These are phyloP conservation scores for Rhincodon typus DNA, from an alignment of 2,797 vertebrate species.

Conservation along the genomic window DNA sequence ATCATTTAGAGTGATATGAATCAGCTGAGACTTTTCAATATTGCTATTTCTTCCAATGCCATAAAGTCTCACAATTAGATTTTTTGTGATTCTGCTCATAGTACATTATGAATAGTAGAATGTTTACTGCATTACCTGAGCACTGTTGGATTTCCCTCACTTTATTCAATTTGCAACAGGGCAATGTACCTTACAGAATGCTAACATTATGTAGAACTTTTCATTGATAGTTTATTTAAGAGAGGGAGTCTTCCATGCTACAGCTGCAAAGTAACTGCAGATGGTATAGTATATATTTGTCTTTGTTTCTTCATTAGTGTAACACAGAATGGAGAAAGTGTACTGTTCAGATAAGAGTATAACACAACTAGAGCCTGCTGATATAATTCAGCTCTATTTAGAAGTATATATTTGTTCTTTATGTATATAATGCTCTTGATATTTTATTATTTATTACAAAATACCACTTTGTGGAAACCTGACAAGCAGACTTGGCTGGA, in stretches of 20 bases:
- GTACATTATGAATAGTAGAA: neutral
- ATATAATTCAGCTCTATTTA: neutral
- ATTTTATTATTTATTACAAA: neutral
- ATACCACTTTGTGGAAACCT: neutral
- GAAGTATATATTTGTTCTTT: neutral
- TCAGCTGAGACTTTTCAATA: neutral
- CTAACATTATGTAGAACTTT: neutral
- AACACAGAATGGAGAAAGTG: neutral
- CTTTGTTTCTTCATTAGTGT: neutral
- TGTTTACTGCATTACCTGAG: neutral
- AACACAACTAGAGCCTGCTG: neutral
- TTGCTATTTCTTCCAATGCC: neutral
- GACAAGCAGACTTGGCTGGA: neutral
- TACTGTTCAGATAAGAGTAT: neutral
- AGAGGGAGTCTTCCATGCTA: neutral
- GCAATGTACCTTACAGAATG: neutral
- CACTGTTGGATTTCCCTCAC: neutral
- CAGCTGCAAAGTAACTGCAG: neutral
- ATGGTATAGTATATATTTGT: neutral
- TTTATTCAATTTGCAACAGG: neutral
- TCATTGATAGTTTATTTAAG: neutral
- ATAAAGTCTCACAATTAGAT: neutral
- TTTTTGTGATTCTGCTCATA: neutral
- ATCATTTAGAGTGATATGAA: conserved; percentile 12
- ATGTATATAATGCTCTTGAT: neutral